Conservation (phyloP, 2,888 invertebrate species). For the Lasius fuliginosus region DNA sequence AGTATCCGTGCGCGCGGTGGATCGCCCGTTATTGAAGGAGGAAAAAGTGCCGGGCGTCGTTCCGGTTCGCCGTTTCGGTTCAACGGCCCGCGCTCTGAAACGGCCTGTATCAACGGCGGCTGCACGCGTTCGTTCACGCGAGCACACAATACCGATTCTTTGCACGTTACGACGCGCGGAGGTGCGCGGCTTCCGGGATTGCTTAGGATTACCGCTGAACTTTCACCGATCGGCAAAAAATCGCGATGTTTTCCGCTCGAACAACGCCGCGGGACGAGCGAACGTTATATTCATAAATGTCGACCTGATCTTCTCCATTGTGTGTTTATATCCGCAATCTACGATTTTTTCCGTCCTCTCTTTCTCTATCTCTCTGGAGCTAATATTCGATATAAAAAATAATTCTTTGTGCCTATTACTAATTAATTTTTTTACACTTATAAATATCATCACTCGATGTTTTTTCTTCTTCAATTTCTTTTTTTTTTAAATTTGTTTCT, state of each 20-base stretch:
- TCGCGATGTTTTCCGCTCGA: slow-evolving; percentile 65
- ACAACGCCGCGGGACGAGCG: slow-evolving; percentile 61
- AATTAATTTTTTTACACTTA: neutral
- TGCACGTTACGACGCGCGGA: slow-evolving; percentile 43
- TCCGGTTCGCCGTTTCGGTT: slow-evolving; percentile 69
- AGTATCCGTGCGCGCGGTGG: slow-evolving; percentile 45
- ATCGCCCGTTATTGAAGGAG: slow-evolving; percentile 59
- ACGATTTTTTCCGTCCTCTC: neutral
- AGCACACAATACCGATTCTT: slow-evolving; percentile 58
- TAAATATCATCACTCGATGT: neutral
- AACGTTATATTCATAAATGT: slow-evolving; percentile 36
- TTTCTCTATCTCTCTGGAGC: neutral
- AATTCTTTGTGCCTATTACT: neutral
- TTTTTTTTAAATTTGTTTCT: neutral
- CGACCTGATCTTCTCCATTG: slow-evolving; percentile 19
- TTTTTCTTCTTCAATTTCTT: neutral
- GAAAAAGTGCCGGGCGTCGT: slow-evolving; percentile 68
- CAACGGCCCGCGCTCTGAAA: slow-evolving; percentile 65
- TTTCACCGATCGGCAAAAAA: slow-evolving; percentile 76
- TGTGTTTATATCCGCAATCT: slow-evolving; percentile 25
- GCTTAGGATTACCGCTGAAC: slow-evolving; percentile 71
- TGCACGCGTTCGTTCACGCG: slow-evolving; percentile 33
- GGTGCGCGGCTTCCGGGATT: slow-evolving; percentile 72
- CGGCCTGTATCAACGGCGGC: slow-evolving; percentile 39
- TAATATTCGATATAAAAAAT: neutral